phyloP scores from a whole-genome alignment of 2,888 invertebrate species.

The Drosophila neonasuta region DNA sequence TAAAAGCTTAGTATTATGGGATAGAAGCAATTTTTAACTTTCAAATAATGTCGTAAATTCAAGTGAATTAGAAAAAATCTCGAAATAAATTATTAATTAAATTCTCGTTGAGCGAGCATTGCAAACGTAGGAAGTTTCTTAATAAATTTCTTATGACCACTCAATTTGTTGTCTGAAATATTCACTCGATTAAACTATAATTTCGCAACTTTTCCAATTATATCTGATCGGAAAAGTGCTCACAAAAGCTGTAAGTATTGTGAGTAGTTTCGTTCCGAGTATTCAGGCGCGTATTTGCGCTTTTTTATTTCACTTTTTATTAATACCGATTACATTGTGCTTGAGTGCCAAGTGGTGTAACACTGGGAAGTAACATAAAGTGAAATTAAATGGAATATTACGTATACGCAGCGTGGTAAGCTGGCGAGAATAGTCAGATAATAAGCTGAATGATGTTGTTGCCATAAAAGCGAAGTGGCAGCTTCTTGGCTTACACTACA shows the following conservation, averaged over 20 bases:
- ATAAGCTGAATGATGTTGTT: conserved; percentile 55
- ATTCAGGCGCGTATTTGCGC: conserved; percentile 9
- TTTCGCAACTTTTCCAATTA: conserved; percentile 1
- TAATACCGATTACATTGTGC: conserved; percentile 66
- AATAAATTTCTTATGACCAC: background rate
- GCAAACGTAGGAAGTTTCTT: background rate
- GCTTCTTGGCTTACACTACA: conserved; percentile 38
- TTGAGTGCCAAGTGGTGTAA: conserved; percentile 34
- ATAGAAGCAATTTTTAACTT: background rate
- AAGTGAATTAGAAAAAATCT: background rate
- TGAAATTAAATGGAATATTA: conserved; percentile 66
- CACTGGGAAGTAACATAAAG: conserved; percentile 47
- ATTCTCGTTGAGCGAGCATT: background rate
- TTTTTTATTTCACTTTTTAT: conserved; percentile 59
- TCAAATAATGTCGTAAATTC: background rate
- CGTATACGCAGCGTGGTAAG: conserved; percentile 64
- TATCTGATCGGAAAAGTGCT: background rate
- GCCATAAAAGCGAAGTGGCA: conserved; percentile 35
- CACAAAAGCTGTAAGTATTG: background rate
- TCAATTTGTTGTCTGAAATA: background rate
- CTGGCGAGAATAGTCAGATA: conserved; percentile 63
- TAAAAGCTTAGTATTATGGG: background rate
- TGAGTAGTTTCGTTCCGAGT: conserved; percentile 9
- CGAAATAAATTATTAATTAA: background rate
- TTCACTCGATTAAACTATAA: background rate